Conservation (phyloP, 2,797 vertebrate species). For the Merluccius polli region DNA sequence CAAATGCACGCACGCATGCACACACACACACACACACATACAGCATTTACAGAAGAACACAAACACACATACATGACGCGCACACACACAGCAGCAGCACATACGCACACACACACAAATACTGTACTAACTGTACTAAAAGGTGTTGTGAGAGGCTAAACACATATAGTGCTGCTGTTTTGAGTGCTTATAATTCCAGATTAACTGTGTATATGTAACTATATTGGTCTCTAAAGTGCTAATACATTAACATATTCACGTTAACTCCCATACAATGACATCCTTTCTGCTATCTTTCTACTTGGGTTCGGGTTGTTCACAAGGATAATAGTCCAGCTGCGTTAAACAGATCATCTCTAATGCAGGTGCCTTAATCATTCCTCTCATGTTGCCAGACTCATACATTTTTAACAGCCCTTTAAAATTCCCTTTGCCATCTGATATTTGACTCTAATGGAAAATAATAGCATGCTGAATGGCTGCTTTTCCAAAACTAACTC, state of each 20-base stretch:
- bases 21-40: neutral
- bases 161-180: neutral
- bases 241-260: neutral
- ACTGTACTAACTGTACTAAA: no score
- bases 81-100: neutral
- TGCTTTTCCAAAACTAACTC: constrained; percentile 30
- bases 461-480: constrained; percentile 26
- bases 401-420: constrained; percentile 60
- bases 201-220: no score
- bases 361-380: constrained; percentile 10
- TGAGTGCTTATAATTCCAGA: neutral
- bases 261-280: neutral
- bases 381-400: constrained; percentile 50
- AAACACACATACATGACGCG: neutral
- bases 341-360: constrained; percentile 25
- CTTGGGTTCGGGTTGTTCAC: neutral
- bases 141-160: neutral
- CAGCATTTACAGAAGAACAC: neutral
- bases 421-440: constrained; percentile 42
- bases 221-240: neutral
- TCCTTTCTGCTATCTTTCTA: neutral
- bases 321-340: constrained; percentile 1
- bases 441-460: constrained; percentile 56
- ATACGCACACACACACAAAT: neutral
- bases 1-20: neutral